phyloP scores from a whole-genome alignment of 2,888 invertebrate genomes.

The Leptarthrus brevirostris region DNA sequence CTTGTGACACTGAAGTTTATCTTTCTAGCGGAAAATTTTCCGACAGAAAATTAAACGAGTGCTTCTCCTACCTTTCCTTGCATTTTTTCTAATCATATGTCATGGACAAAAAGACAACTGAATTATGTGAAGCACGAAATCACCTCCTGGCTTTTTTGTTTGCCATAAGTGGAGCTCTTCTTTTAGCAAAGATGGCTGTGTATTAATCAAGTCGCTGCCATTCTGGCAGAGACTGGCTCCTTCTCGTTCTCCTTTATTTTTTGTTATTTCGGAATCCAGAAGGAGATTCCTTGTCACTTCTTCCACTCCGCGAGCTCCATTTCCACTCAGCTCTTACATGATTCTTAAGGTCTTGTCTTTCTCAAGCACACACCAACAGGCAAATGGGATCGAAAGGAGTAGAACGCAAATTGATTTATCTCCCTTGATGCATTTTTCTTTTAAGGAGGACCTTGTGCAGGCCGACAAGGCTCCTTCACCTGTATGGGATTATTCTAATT shows the following conservation, averaged over 20 bases:
- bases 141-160: conserved; percentile 42
- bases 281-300: conserved; percentile 40
- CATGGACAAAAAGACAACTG: conserved; percentile 47
- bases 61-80: conserved; percentile 24
- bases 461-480: background rate
- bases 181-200: conserved; percentile 29
- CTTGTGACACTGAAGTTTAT: conserved; percentile 21
- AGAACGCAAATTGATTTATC: conserved; percentile 39
- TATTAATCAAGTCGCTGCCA: conserved; percentile 44
- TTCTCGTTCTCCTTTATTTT: conserved; percentile 1
- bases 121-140: conserved; percentile 47
- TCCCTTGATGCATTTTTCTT: conserved; percentile 16
- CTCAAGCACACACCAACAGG: conserved; percentile 17
- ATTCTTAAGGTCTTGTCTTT: conserved; percentile 32
- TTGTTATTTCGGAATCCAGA: background rate
- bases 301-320: conserved; percentile 15
- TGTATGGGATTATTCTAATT: conserved; percentile 3
- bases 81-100: conserved; percentile 45
- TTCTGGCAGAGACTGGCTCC: conserved; percentile 17
- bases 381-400: conserved; percentile 24
- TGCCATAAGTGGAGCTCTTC: conserved; percentile 26
- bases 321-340: background rate
- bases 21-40: conserved; percentile 37
- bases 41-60: conserved; percentile 44
- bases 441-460: background rate